Percentiles rank a stretch among this genome's conserved stretches.
phyloP scores from a whole-genome alignment of 1,140 invertebrate species.

The Apis florea region DNA sequence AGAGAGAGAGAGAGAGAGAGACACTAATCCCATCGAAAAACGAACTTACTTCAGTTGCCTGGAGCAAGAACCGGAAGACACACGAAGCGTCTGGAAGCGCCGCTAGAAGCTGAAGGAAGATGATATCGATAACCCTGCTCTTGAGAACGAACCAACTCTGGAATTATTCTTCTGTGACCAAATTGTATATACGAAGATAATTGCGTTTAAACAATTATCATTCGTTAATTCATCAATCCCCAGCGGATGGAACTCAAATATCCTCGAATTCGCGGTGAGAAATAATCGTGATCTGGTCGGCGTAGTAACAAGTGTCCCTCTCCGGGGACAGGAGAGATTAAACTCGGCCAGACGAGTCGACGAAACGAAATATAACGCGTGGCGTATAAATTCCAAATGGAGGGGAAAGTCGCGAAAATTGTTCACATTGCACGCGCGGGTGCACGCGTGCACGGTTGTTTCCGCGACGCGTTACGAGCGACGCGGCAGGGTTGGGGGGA shows the following conservation, averaged over 20 bases:
- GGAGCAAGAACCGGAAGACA: slow-evolving; percentile 32
- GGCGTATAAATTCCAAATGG: slow-evolving; percentile 30
- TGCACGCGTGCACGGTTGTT: slow-evolving; percentile 35
- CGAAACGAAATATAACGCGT: slow-evolving; percentile 30
- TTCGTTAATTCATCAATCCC: too few species aligned
- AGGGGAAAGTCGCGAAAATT: slow-evolving; percentile 57
- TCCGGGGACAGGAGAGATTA: not conserved
- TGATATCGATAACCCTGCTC: not conserved
- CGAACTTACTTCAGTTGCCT: not conserved
- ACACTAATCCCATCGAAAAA: slow-evolving; percentile 42
- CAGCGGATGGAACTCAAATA: not conserved
- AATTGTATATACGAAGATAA: too few species aligned
- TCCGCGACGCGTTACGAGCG: slow-evolving; percentile 57
- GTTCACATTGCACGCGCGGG: slow-evolving; percentile 12
- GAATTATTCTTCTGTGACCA: too few species aligned
- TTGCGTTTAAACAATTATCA: too few species aligned
- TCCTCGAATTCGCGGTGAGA: not conserved
- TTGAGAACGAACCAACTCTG: too few species aligned
- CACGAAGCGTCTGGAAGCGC: not conserved
- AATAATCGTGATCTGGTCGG: not conserved
- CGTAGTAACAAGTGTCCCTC: slow-evolving; percentile 9
- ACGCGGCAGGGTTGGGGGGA: not conserved
- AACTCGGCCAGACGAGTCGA: slow-evolving; percentile 6
- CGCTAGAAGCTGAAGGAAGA: too few species aligned
- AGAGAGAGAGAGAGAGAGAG: slow-evolving; percentile 25